Conservation (phyloP, 64 coral and sea anemone genomes). For the Actinia equina region DNA sequence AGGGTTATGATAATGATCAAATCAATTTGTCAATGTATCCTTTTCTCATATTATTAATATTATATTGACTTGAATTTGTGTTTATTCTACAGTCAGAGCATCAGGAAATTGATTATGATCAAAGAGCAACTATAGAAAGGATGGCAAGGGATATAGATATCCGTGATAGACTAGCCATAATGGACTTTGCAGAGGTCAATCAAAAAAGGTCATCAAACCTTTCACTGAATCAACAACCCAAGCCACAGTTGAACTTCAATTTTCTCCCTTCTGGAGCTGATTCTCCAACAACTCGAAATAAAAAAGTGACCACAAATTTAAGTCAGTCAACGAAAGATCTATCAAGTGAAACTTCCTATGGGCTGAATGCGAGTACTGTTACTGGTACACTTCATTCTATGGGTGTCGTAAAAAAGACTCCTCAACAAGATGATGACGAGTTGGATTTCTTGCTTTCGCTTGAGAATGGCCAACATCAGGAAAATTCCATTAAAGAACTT, state of each 20-base stretch:
- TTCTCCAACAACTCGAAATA: neutral
- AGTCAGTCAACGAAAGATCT: neutral
- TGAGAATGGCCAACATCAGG: conserved; percentile 26
- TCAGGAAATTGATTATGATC: neutral
- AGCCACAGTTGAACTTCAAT: neutral
- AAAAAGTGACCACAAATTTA: neutral
- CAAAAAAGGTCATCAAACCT: neutral
- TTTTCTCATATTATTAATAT: too few species aligned
- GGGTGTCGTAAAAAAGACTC: neutral
- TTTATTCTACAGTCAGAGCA: neutral
- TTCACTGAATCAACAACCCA: neutral
- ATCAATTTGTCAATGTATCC: too few species aligned
- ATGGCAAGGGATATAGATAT: conserved; percentile 7
- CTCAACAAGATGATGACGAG: conserved; percentile 39
- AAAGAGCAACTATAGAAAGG: neutral
- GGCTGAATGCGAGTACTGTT: neutral
- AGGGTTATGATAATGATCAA: too few species aligned
- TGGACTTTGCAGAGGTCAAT: neutral
- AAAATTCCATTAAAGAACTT: neutral
- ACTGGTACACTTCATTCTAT: neutral
- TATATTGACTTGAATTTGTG: neutral
- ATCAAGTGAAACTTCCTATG: neutral
- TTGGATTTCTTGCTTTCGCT: conserved; percentile 68
- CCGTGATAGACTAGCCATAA: neutral
- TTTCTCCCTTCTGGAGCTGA: neutral